Conservation (phyloP, 2,113 vertebrate genomes). For the Etia nguti region DNA sequence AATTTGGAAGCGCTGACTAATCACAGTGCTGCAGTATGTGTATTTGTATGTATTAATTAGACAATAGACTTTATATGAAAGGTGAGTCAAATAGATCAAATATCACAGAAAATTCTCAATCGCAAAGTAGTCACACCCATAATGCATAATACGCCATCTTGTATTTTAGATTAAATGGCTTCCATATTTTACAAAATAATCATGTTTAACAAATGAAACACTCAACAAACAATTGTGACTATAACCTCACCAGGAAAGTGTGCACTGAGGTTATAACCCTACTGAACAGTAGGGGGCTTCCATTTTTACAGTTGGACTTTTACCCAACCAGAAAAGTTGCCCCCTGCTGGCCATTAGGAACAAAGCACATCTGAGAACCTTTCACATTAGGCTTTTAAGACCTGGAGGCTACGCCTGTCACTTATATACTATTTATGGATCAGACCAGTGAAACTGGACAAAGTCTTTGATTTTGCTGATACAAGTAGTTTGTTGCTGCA, state of each 20-base stretch:
- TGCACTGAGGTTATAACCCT: background rate
- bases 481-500: background rate
- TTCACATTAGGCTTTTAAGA: no score
- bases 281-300: background rate
- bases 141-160: no score
- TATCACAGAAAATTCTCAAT: background rate
- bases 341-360: no score
- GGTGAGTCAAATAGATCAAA: background rate
- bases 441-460: no score
- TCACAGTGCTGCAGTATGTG: background rate
- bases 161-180: fast-evolving
- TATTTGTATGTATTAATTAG: background rate
- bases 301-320: background rate
- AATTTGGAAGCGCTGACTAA: background rate
- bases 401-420: no score
- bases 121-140: background rate
- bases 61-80: background rate
- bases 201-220: background rate
- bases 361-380: no score
- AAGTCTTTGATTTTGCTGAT: background rate
- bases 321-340: no score
- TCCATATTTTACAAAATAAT: background rate
- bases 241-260: background rate
- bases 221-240: background rate
- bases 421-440: no score